Base-by-base conservation (phyloP, 2,888 invertebrate genomes). In the Chrysolina haemoptera region DNA sequence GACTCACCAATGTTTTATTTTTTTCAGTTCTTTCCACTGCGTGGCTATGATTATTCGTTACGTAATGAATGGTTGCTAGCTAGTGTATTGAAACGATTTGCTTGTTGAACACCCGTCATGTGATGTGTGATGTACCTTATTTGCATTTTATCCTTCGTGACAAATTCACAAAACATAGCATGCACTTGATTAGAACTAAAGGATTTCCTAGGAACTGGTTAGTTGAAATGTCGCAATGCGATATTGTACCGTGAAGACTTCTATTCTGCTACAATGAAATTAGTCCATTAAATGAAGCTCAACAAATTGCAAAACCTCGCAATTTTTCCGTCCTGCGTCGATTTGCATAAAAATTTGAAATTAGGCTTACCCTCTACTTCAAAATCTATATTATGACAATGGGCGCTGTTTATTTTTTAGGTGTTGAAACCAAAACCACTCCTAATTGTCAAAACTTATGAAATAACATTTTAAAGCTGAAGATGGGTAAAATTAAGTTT, bases 31-130 rank as follows among this genome's bases (percentile, higher is more conserved):
- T 59, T 59, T 59, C 59, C 35, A 35, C 27, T 59, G 12, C 12
- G 18, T 63, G 12, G 16, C 16, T 43, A 46, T 55, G 62, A 63
- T 67, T 71, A 67, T 67, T 67, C 53, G 50, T 71, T 71, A 71
- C 62, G 67, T 66, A 71, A 71, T 62, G 48, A 50, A 66, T 71
- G 62, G 59, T 40, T 71, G 66, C 67, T 46, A 62, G 53, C 53
- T 67, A 63, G 53, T 35, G 59, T 59, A 71, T 71, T 67, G 71
- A 71, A 67, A 62, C 27, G 35, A 27, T 62, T 63, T 62, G 50
- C 62, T 71, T 46, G 35, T 46, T 48, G 50, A 41, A 71, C 53
- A 71, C 71, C 41, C 50, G 62, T 62, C 53, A 41, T 48, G 43
- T 41, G 67, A 59, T 59, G 18, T 48, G 43, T 41, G 67, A 59